Evolutionary conservation across 2,113 vertebrate species (phyloP), one percentile per base, ranked within the genome.

Genomic region (Smithornis capensis): DNA sequence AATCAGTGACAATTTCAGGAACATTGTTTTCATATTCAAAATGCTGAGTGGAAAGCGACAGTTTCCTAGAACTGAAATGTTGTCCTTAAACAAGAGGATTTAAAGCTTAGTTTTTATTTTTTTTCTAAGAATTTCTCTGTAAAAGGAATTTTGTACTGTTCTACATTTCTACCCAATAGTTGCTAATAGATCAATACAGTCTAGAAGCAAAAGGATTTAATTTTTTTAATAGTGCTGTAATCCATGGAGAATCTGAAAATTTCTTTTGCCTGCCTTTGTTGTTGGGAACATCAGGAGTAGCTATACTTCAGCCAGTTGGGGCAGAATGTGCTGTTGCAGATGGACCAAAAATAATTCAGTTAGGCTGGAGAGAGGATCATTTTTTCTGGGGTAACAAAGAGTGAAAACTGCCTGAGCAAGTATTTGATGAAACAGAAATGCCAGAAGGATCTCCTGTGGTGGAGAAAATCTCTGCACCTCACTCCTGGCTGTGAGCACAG

Each of bases 1-100:
- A 95, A 76, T 90, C 47, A n/a, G 59, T 63, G 83, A 70, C 87
- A 86, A 64, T 78, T 81, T 75, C 80, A 78, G 79, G 81, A 87
- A 75, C 6, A 31, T n/a, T 64, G 23, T 60, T 88, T 81, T 90
- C n/a, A 9, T 70, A 24, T 40, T 64, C 78, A 74, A 90, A 88
- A 73, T 73, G 9, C 28, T 74, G 64, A 92, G 33, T 80, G 64
- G 38, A 77, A 93, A 65, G 35, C 29, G 59, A 38, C 24, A 15
- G 37, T 68, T 87, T 87, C n/a, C 23, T 63, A 70, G 68, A 85
- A 88, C 15, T 60, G 38, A 80, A 63, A 4, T 77, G 29, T 47
- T 89, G 45, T 74, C 64, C 44, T 82, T 90, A 69, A 79, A 84
- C 21, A 89, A 85, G 56, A 57, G 21, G 60, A 88, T 67, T 12